Percentiles rank a stretch among this genome's conserved stretches.
These are phyloP conservation scores for Hofmannophila pseudospretella DNA, from an alignment of 2,888 invertebrate genomes.

Conservation along the genomic window DNA sequence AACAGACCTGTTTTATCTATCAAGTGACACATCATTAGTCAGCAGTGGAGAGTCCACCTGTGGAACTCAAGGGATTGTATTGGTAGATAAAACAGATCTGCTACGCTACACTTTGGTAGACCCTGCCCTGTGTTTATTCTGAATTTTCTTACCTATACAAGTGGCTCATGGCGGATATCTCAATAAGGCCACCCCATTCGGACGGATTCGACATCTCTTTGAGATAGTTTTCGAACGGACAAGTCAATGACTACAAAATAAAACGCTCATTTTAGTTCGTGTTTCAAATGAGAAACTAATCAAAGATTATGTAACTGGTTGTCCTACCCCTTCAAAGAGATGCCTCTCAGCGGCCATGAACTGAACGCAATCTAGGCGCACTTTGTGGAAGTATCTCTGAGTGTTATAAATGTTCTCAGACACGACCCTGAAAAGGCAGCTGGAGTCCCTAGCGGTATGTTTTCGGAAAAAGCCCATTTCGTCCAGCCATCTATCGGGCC, in stretches of 20 bases:
- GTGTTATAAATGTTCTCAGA: constrained; percentile 88
- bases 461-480: constrained; percentile 90
- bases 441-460: constrained; percentile 91
- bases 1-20: too few relatives aligned
- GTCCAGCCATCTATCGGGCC: constrained; percentile 87
- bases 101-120: too few relatives aligned
- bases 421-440: constrained; percentile 91
- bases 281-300: constrained; percentile 13
- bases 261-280: constrained; percentile 27
- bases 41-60: too few relatives aligned
- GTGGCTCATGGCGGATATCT: constrained; percentile 84
- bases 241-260: constrained; percentile 78
- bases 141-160: constrained; percentile 80
- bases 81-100: too few relatives aligned
- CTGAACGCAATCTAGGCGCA: constrained; percentile 84
- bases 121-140: too few relatives aligned
- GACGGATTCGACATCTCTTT: constrained; percentile 83
- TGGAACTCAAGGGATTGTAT: too few relatives aligned
- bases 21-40: too few relatives aligned
- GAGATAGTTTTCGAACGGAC: constrained; percentile 82
- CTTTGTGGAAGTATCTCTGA: constrained; percentile 84
- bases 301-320: constrained; percentile 2
- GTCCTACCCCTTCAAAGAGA: constrained; percentile 80
- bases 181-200: constrained; percentile 83
- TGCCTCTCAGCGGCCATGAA: constrained; percentile 82